Percentiles rank a stretch among this genome's conserved stretches.
Evolutionary conservation across 2,888 invertebrate genomes (phyloP).

Genomic region (Ectemnius continuus): DNA sequence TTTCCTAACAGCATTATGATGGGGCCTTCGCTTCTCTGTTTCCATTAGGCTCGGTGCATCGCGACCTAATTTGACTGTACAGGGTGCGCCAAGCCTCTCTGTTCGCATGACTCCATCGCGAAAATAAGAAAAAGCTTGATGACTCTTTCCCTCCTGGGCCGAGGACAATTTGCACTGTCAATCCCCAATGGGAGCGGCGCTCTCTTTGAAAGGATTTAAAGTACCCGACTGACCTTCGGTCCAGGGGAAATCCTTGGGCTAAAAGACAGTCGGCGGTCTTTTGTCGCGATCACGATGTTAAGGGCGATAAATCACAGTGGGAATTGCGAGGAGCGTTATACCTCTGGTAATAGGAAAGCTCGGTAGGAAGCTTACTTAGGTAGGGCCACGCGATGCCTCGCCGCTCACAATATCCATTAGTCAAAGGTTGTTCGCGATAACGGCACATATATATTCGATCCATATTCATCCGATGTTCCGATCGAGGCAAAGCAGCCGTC

Average conservation of each 20-base stretch:
- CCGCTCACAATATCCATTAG: slow-evolving; percentile 45
- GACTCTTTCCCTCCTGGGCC: no score
- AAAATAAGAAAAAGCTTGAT: neutral
- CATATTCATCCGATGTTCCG: slow-evolving; percentile 27
- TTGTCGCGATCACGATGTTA: slow-evolving; percentile 3
- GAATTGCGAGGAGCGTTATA: slow-evolving; percentile 21
- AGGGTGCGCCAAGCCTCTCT: slow-evolving; percentile 5
- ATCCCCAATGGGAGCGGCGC: neutral
- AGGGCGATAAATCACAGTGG: slow-evolving; percentile 12
- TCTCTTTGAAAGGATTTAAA: neutral
- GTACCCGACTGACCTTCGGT: slow-evolving; percentile 1
- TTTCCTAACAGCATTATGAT: slow-evolving; percentile 29
- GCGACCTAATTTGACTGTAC: slow-evolving; percentile 40
- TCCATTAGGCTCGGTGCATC: slow-evolving; percentile 35
- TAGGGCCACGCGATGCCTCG: slow-evolving; percentile 23
- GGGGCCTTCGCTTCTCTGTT: slow-evolving; percentile 30
- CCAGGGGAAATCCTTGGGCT: slow-evolving; percentile 14
- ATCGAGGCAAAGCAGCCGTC: slow-evolving; percentile 12
- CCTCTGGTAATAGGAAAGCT: neutral
- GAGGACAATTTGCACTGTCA: no score
- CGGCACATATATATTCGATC: neutral
- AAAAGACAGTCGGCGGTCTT: neutral
- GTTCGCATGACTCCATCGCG: neutral
- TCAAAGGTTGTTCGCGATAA: slow-evolving; percentile 15
- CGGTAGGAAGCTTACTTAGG: neutral